phyloP scores from a whole-genome alignment of 2,113 vertebrate species.

The Pelecanoides urinatrix region DNA sequence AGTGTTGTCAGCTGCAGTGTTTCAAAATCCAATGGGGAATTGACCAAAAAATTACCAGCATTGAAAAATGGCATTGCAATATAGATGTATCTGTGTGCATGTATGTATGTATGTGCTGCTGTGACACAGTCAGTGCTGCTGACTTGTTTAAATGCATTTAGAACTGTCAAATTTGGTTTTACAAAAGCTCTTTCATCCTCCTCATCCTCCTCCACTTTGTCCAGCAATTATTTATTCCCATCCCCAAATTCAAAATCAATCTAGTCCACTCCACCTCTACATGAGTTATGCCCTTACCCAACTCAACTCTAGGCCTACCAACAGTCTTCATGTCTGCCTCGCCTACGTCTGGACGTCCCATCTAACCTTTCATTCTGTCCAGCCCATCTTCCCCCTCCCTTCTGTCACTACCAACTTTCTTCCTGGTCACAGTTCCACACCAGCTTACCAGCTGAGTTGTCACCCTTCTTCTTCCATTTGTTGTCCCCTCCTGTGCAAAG shows the following conservation, averaged over 20 bases:
- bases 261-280: not conserved
- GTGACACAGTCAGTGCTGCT: not conserved
- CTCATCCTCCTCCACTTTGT: not conserved
- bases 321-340: not conserved
- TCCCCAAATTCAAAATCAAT: not conserved
- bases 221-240: not conserved
- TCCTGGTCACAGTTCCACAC: not conserved
- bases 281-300: not conserved
- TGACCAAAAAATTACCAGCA: not conserved
- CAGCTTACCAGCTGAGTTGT: not conserved
- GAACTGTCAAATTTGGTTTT: not conserved
- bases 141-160: not conserved
- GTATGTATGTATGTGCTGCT: accelerated
- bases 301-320: not conserved
- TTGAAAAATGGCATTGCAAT: not conserved
- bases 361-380: not conserved
- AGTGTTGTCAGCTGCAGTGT: not conserved
- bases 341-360: accelerated
- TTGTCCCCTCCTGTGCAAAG: not conserved
- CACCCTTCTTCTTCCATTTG: not conserved
- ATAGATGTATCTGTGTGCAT: not conserved
- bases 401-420: not conserved
- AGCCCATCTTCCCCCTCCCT: not conserved
- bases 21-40: not conserved
- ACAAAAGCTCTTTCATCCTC: not conserved